Evolutionary conservation across 2,113 vertebrate genomes (phyloP).

Genomic region (Cynopterus brachyotis): DNA sequence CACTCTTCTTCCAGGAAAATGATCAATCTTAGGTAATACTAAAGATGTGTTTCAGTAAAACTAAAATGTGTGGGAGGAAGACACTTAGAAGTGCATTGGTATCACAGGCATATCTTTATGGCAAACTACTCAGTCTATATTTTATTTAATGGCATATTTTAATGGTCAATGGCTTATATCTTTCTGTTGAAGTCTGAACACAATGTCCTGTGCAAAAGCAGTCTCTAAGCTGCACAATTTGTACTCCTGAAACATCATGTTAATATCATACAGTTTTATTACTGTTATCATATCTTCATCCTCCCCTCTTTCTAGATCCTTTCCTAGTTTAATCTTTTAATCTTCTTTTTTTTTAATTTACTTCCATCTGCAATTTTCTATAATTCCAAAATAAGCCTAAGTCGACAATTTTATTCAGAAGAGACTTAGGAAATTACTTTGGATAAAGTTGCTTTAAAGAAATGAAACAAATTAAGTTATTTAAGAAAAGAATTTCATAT

Average conservation of each 20-base stretch:
- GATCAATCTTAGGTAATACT: neutral
- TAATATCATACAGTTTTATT: neutral
- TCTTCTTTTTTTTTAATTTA: slow-evolving; percentile 68
- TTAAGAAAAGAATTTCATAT: neutral
- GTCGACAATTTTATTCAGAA: slow-evolving; percentile 64
- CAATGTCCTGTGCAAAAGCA: neutral
- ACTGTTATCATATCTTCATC: neutral
- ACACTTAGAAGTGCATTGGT: neutral
- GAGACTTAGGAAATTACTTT: slow-evolving; percentile 57
- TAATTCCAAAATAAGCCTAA: slow-evolving; percentile 77
- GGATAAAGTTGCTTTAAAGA: slow-evolving; percentile 30
- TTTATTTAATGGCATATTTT: neutral
- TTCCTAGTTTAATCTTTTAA: slow-evolving; percentile 45
- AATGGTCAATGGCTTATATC: neutral
- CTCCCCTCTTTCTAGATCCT: neutral
- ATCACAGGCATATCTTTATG: neutral
- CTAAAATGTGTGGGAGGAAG: neutral
- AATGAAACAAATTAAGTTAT: slow-evolving; percentile 42
- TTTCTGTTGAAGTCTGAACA: neutral
- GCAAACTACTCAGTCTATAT: neutral
- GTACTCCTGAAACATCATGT: neutral
- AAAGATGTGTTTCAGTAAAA: neutral
- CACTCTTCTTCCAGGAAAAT: neutral
- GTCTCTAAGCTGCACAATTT: neutral
- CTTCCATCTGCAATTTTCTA: slow-evolving; percentile 69